A percentile compares a stretch with the other conserved stretches of the same genome.
Conservation (phyloP, 2,888 invertebrate species). For the Aphidius colemani region DNA sequence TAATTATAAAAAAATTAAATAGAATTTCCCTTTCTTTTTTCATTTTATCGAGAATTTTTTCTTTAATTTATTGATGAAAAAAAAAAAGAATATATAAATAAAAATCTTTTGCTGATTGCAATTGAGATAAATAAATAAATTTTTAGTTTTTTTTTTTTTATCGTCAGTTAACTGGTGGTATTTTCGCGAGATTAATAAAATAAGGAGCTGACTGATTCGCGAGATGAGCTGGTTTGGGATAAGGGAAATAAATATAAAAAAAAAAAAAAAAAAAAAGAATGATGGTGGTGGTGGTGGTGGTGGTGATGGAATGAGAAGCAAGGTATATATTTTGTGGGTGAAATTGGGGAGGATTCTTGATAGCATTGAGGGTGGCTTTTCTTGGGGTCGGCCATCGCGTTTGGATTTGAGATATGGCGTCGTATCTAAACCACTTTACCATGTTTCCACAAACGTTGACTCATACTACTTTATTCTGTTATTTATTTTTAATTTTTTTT, state of each 20-base stretch:
- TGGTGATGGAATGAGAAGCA: conserved; percentile 31
- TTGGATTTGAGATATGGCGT: conserved; percentile 53
- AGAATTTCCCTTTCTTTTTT: background rate
- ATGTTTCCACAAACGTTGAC: conserved; percentile 13
- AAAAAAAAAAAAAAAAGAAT: conserved; percentile 4
- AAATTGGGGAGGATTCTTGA: conserved; percentile 40
- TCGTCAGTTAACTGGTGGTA: conserved; percentile 37
- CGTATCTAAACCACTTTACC: conserved; percentile 33
- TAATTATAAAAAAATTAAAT: too few species aligned
- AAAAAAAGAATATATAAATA: background rate
- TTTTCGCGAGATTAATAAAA: conserved; percentile 47
- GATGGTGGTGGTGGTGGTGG: conserved; percentile 37
- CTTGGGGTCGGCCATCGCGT: conserved; percentile 55
- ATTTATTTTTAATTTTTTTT: conserved; percentile 2
- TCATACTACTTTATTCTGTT: background rate
- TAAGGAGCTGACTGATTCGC: conserved; percentile 28
- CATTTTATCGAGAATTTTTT: too few species aligned
- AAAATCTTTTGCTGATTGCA: background rate
- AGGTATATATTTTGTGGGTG: conserved; percentile 11
- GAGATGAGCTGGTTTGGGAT: conserved; percentile 39
- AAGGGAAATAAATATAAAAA: too few species aligned
- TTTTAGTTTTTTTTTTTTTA: background rate
- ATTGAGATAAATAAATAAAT: too few species aligned
- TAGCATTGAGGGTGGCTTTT: conserved; percentile 53
- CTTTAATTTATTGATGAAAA: background rate